These are phyloP conservation scores for Dromaius novaehollandiae DNA, from an alignment of 2,113 vertebrate species.

Conservation along the genomic window DNA sequence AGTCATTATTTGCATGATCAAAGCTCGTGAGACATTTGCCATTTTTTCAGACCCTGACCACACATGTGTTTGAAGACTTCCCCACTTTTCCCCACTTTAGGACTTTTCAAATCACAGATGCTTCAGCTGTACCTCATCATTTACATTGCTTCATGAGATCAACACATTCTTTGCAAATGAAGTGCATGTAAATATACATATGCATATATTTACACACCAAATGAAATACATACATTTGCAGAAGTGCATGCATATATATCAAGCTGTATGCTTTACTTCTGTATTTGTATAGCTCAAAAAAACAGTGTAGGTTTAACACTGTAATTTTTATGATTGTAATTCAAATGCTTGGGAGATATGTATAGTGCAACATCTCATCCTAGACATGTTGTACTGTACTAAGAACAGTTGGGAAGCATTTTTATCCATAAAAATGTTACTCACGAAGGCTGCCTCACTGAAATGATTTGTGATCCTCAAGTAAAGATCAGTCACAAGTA, in stretches of 20 bases:
- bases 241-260: neutral
- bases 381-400: accelerated
- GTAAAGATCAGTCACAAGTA: neutral
- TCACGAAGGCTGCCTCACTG: accelerated
- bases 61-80: neutral
- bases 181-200: neutral
- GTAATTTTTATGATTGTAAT: neutral
- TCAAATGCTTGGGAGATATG: neutral
- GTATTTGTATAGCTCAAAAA: neutral
- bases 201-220: accelerated
- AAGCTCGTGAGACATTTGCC: neutral
- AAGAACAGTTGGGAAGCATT: neutral
- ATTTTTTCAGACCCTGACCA: neutral
- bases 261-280: neutral
- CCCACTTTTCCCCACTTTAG: neutral
- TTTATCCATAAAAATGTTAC: neutral
- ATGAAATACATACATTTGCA: neutral
- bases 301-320: neutral
- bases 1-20: neutral
- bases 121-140: neutral
- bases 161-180: neutral
- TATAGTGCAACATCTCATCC: accelerated
- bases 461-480: neutral
- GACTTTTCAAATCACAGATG: neutral
- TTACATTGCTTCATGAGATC: neutral